A percentile compares a stretch with the other conserved stretches of the same genome.
These are phyloP conservation scores for Tapirus terrestris DNA, from an alignment of 2,113 vertebrate genomes.

Conservation along the genomic window DNA sequence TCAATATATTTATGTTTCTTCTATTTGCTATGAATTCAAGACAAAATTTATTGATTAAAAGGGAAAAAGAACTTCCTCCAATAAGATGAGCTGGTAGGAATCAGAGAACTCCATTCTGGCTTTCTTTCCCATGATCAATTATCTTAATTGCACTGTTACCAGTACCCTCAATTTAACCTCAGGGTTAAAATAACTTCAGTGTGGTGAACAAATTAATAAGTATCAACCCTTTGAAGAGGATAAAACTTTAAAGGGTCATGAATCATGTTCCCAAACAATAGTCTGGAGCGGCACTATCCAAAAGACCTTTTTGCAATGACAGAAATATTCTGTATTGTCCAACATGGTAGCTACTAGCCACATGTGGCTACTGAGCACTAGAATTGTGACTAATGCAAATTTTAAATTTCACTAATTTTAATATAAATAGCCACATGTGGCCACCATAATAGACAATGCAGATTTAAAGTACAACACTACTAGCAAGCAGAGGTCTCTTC, in stretches of 20 bases:
- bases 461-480: background rate
- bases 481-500: background rate
- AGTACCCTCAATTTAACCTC: constrained; percentile 39
- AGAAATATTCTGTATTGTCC: background rate
- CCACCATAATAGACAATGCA: background rate
- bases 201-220: constrained; percentile 55
- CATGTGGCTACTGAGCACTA: background rate
- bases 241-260: constrained; percentile 47
- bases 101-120: background rate
- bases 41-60: constrained; percentile 10
- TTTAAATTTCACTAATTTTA: constrained; percentile 32
- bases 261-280: constrained; percentile 9
- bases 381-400: background rate
- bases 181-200: constrained; percentile 36
- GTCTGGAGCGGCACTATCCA: background rate
- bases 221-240: background rate
- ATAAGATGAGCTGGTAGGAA: constrained; percentile 44
- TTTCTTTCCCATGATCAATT: constrained; percentile 60
- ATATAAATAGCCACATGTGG: background rate
- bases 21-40: constrained; percentile 22
- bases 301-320: background rate
- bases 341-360: background rate
- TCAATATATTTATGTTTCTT: background rate
- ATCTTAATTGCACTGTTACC: constrained; percentile 36
- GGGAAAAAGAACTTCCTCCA: background rate